These are phyloP conservation scores for Ricordea florida DNA, from an alignment of 92 coral and sea anemone genomes.

Conservation along the genomic window DNA sequence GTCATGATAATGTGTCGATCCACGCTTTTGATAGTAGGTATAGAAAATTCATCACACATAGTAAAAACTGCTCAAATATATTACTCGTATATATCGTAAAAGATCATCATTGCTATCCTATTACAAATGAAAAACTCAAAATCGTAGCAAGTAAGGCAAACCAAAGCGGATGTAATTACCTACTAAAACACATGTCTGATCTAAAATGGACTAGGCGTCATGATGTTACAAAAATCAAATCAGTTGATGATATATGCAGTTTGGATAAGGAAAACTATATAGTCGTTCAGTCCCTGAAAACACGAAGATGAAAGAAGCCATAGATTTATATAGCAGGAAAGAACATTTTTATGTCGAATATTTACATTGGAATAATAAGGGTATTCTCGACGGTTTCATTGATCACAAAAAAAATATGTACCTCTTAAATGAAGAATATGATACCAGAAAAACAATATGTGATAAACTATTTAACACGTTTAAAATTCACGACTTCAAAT, in stretches of 20 bases:
- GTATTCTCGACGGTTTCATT: constrained; percentile 27
- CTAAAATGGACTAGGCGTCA: constrained; percentile 54
- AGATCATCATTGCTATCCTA: constrained; percentile 41
- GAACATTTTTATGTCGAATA: neutral
- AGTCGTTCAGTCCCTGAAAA: constrained; percentile 22
- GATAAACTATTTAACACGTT: constrained; percentile 11
- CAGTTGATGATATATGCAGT: neutral
- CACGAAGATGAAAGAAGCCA: neutral
- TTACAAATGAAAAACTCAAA: constrained; percentile 31
- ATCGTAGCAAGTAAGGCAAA: constrained; percentile 22
- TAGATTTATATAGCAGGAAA: neutral
- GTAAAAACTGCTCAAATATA: neutral
- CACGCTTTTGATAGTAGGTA: constrained; percentile 45
- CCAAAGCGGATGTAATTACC: constrained; percentile 35
- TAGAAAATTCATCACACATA: constrained; percentile 25
- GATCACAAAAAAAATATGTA: constrained; percentile 36
- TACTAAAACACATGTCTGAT: constrained; percentile 35
- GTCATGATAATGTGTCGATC: constrained; percentile 6
- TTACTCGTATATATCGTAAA: constrained; percentile 11
- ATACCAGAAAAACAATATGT: constrained; percentile 26
- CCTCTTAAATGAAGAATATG: constrained; percentile 30
- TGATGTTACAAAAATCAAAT: constrained; percentile 2
- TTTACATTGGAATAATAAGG: constrained; percentile 25
- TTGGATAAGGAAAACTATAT: constrained; percentile 18
- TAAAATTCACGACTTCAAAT: constrained; percentile 31